Conservation (phyloP, 53 echinoderm and acorn worm genomes). For the Mesocentrotus franciscanus region DNA sequence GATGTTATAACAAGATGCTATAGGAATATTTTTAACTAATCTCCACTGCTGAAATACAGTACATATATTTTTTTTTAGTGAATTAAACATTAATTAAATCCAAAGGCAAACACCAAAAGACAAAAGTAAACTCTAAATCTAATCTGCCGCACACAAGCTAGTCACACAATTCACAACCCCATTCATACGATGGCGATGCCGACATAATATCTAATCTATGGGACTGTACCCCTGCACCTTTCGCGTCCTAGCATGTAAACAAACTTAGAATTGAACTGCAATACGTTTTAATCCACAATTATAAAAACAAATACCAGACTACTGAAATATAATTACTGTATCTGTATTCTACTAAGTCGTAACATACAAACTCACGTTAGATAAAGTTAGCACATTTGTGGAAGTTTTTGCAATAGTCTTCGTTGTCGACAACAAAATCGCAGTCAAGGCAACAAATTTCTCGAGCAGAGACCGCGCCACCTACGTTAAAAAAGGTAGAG, state of each 20-base stretch:
- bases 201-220: background rate
- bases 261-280: background rate
- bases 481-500: background rate
- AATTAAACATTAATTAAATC: too few relatives aligned
- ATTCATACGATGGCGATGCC: background rate
- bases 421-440: background rate
- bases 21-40: too few relatives aligned
- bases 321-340: background rate
- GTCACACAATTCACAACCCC: too few relatives aligned
- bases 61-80: too few relatives aligned
- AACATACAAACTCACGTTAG: background rate
- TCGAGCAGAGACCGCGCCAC: background rate
- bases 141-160: too few relatives aligned
- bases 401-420: background rate
- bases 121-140: too few relatives aligned
- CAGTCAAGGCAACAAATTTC: conserved; percentile 45
- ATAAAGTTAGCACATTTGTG: background rate
- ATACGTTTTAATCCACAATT: background rate
- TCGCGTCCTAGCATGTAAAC: background rate
- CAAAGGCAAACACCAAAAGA: too few relatives aligned
- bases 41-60: too few relatives aligned
- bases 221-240: background rate
- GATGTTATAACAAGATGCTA: too few relatives aligned
- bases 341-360: background rate
- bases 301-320: background rate